These are phyloP conservation scores for Siphamia tubifer DNA, from an alignment of 2,113 vertebrate genomes.

Conservation along the genomic window DNA sequence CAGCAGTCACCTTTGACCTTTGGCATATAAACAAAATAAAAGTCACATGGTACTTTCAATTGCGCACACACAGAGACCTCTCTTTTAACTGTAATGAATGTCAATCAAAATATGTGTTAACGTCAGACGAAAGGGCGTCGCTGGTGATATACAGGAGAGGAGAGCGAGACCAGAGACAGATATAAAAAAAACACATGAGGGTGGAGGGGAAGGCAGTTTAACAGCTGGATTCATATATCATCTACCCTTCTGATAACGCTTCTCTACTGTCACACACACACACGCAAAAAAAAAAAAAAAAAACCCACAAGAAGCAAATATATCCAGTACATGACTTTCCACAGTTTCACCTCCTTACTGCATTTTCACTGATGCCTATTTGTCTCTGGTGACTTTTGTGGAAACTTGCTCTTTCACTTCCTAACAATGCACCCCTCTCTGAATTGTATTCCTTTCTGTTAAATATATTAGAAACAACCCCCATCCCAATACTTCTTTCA, in stretches of 20 bases:
- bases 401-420: constrained; percentile 2
- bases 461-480: constrained; percentile 41
- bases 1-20: constrained; percentile 29
- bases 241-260: not conserved
- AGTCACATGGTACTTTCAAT: not conserved
- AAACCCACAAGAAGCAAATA: not conserved
- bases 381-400: constrained; percentile 22
- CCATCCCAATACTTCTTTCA: not conserved
- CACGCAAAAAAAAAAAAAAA: no score
- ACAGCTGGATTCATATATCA: constrained; percentile 38
- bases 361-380: not conserved
- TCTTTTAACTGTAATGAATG: constrained; percentile 14
- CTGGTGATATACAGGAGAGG: constrained; percentile 17
- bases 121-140: constrained; percentile 23
- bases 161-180: not conserved
- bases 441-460: constrained; percentile 28
- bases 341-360: not conserved
- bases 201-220: not conserved
- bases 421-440: not conserved
- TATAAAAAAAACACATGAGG: not conserved
- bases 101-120: constrained; percentile 34
- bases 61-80: not conserved
- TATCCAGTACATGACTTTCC: not conserved
- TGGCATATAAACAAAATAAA: not conserved
- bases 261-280: not conserved